Evolutionary conservation across 2,113 vertebrate genomes (phyloP), one percentile per base, ranked within the genome.

Genomic region (Todiramphus chloris): DNA sequence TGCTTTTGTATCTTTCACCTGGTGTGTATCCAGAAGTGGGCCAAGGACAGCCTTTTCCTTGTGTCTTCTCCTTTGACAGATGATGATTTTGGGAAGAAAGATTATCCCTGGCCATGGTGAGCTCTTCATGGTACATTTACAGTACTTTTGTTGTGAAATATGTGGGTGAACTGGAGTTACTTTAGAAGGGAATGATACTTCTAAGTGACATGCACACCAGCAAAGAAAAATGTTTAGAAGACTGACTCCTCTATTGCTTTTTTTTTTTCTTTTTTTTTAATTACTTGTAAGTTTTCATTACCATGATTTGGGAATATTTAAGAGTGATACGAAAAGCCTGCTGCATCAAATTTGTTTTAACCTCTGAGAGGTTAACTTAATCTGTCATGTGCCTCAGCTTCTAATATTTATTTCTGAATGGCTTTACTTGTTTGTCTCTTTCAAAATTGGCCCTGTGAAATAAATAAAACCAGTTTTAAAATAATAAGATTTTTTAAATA

Each of bases 1-100:
- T 99, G 99, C 89, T 99, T 98, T 97, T 99, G 99, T 91, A 99
- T 99, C 97, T 99, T 99, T 98, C 99, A 99, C 95, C 98, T 99
- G 91, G 98, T 98, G 20, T 99, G 99, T 76, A 99, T 99, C 80
- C 99, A 99, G 87, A 99, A 99, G 76, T 99, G 99, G 99, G 99
- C 99, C 66, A 98, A 98, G 88, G 99, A 99, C 96, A 99, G 99
- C 8, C 98, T 98, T 82, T 99, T 99, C 97, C 98, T 99, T 72
- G 97, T 99, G 4, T 99, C 98, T 92, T 99, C 99, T 11, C 98
- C 99, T 4, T 94, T 98, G 95, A 99, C 98, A 0, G 99, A 99
- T 77, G 99, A 99, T 90, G 98, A 99, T 97, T 99, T 99, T 92
- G 99, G 98, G 48, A 99, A 98, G 89, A 99, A 98, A 93, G 98